A percentile compares a stretch with the other conserved stretches of the same genome.
Conservation (phyloP, 2,888 invertebrate species). For the Dyspetes luteomarginatus region DNA sequence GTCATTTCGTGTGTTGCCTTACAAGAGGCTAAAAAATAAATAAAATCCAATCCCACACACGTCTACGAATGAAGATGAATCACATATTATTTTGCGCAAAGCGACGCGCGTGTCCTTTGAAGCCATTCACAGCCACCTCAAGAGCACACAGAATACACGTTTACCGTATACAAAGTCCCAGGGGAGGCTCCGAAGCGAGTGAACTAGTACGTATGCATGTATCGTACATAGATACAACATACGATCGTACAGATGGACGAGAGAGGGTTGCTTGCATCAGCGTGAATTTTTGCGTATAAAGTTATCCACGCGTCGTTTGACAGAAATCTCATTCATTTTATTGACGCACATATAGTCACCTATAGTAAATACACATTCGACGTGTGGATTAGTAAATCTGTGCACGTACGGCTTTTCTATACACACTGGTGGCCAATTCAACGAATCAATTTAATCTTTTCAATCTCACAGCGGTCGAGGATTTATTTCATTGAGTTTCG, state of each 20-base stretch:
- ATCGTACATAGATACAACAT: not conserved
- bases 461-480: conserved; percentile 20
- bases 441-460: conserved; percentile 48
- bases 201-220: not conserved
- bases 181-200: conserved; percentile 18
- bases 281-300: conserved; percentile 48
- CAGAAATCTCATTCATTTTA: conserved; percentile 58
- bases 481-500: conserved; percentile 22
- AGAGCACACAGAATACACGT: conserved; percentile 3
- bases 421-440: not conserved
- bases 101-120: conserved; percentile 50
- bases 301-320: conserved; percentile 55
- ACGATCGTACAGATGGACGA: not conserved
- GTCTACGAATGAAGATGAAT: not conserved
- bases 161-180: not conserved
- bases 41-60: not conserved
- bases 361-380: not conserved
- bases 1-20: too few relatives aligned
- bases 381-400: not conserved
- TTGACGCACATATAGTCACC: not conserved
- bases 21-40: too few relatives aligned
- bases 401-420: not conserved
- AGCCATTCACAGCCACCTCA: conserved; percentile 47
- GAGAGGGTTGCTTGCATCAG: conserved; percentile 39
- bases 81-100: conserved; percentile 27